Evolutionary conservation across 2,797 vertebrate species (phyloP).

Genomic region (Pseudochirops cupreus): DNA sequence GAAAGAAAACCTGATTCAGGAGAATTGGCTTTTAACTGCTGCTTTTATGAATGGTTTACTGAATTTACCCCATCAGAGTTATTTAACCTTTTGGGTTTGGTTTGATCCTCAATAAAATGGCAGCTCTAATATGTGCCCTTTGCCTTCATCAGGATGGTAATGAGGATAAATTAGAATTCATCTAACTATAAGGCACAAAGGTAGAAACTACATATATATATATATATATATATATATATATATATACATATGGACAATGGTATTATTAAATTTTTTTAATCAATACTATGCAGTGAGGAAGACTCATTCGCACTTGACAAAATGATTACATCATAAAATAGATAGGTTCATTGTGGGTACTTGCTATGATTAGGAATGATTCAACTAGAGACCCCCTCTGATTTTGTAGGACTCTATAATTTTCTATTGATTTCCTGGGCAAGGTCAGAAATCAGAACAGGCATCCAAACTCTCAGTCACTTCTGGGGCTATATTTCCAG

Average conservation of each 20-base stretch:
- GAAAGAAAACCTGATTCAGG: slow-evolving; percentile 34
- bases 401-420: slow-evolving; percentile 6
- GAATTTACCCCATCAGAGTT: background rate
- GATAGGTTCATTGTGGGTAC: background rate
- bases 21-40: slow-evolving; percentile 45
- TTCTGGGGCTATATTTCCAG: slow-evolving; percentile 36
- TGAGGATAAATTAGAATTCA: slow-evolving; percentile 49
- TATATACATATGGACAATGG: background rate
- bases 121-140: slow-evolving; percentile 13
- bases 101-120: slow-evolving; percentile 57
- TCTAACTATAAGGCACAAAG: slow-evolving; percentile 10
- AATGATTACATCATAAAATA: slow-evolving; percentile 1
- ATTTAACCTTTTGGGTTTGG: slow-evolving; percentile 43
- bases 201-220: background rate
- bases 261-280: slow-evolving; percentile 59
- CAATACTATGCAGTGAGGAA: slow-evolving; percentile 37
- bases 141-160: background rate
- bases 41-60: slow-evolving; percentile 20
- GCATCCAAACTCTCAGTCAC: slow-evolving; percentile 35
- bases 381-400: background rate
- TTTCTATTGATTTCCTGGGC: slow-evolving; percentile 32
- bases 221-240: slow-evolving; percentile 24
- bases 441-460: slow-evolving; percentile 49
- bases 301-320: slow-evolving; percentile 40
- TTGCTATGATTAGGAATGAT: rapidly evolving